Conservation (phyloP, 2,113 vertebrate species). For the Puffinus mauretanicus region DNA sequence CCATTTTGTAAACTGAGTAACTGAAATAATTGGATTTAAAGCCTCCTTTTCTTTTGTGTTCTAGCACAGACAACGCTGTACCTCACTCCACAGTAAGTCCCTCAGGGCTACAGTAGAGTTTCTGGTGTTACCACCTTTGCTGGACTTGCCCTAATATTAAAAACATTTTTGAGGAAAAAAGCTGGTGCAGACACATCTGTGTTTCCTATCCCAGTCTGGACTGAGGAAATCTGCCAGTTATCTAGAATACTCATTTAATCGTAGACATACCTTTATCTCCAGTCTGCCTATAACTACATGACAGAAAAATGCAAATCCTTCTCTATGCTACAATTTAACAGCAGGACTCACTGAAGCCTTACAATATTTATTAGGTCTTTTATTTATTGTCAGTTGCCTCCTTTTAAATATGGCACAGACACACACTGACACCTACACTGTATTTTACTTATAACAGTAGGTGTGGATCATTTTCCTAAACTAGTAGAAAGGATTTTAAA, state of each 20-base stretch:
- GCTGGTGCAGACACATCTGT: background rate
- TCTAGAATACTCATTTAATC: slow-evolving; percentile 3
- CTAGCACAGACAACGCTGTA: background rate
- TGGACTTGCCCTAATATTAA: background rate
- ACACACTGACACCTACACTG: background rate
- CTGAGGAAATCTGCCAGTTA: background rate
- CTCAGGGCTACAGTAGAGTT: background rate
- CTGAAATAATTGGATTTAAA: background rate
- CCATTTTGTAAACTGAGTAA: background rate
- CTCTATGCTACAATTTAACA: slow-evolving; percentile 15
- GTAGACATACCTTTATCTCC: slow-evolving; percentile 17
- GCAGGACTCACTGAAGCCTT: slow-evolving; percentile 40
- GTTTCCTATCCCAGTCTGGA: background rate
- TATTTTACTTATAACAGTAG: slow-evolving; percentile 18
- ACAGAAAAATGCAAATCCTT: slow-evolving; percentile 57
- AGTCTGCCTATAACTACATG: slow-evolving; percentile 11
- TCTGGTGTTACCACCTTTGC: background rate
- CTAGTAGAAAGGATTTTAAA: slow-evolving; percentile 47
- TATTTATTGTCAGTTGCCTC: slow-evolving; percentile 63
- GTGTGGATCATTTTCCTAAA: slow-evolving; percentile 31
- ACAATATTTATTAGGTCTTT: slow-evolving; percentile 50
- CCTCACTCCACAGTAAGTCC: background rate
- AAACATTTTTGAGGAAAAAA: background rate
- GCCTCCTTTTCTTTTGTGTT: background rate
- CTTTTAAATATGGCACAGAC: slow-evolving; percentile 55